Percentiles rank a stretch among this genome's conserved stretches.
Evolutionary conservation across 2,797 vertebrate genomes (phyloP).

Genomic region (Tangara arthus): DNA sequence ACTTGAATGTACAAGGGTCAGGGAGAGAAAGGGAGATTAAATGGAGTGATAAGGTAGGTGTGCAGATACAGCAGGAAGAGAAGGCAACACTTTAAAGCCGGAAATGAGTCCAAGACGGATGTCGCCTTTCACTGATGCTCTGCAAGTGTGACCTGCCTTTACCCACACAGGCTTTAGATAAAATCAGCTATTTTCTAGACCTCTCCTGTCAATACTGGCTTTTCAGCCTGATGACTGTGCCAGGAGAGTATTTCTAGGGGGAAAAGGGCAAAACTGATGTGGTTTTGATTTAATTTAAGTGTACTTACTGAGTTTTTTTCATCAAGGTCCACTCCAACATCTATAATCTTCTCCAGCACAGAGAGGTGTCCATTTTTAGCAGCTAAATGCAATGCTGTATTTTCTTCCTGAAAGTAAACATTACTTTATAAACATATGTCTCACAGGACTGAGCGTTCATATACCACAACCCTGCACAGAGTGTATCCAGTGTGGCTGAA

Average conservation of each 20-base stretch:
- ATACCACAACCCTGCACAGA: not conserved
- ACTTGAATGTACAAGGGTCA: not conserved
- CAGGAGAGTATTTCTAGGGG: not conserved
- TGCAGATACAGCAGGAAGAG: not conserved
- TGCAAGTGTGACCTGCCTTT: not conserved
- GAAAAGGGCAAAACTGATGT: not conserved
- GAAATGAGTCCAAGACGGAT: not conserved
- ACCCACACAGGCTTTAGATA: not conserved
- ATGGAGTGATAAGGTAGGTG: not conserved
- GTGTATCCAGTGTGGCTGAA: not conserved
- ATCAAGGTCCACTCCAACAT: constrained; percentile 76
- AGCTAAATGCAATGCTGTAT: constrained; percentile 85
- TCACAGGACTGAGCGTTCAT: not conserved
- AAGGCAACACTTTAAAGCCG: not conserved
- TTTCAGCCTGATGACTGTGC: not conserved
- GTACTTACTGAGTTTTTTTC: constrained; percentile 83
- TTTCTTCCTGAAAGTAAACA: constrained; percentile 77
- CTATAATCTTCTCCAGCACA: constrained; percentile 81
- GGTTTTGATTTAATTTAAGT: not conserved
- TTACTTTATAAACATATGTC: not conserved
- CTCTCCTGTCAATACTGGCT: not conserved
- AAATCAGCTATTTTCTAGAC: constrained; percentile 3
- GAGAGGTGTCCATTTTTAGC: constrained; percentile 78
- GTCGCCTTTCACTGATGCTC: not conserved
- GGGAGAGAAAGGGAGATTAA: not conserved